These are phyloP conservation scores for Diadegma fenestrale DNA, from an alignment of 2,888 invertebrate species.

Conservation along the genomic window DNA sequence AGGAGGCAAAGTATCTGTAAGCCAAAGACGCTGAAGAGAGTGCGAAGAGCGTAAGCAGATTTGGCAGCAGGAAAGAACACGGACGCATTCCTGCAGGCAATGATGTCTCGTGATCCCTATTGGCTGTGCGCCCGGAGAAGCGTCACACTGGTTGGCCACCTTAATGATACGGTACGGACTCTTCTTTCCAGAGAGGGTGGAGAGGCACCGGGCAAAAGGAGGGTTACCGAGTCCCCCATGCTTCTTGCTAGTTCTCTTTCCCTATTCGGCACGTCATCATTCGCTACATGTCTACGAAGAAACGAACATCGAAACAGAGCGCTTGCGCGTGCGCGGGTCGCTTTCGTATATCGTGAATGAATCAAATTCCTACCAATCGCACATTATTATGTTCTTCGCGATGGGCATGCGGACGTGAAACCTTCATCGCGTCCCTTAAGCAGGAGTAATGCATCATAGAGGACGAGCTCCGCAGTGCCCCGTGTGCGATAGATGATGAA, in stretches of 20 bases:
- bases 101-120: conserved; percentile 79
- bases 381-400: background rate
- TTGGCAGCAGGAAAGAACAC: conserved; percentile 67
- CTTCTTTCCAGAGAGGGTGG: conserved; percentile 51
- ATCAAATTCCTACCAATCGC: conserved; percentile 11
- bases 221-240: conserved; percentile 75
- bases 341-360: conserved; percentile 38
- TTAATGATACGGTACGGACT: conserved; percentile 82
- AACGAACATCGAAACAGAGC: background rate
- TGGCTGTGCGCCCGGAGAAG: conserved; percentile 80
- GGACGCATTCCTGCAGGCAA: conserved; percentile 79
- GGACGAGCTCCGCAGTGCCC: background rate
- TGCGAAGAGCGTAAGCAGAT: conserved; percentile 45
- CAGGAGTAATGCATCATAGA: background rate
- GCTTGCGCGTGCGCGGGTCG: conserved; percentile 52
- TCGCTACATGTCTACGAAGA: conserved; percentile 57
- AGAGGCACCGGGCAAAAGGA: conserved; percentile 62
- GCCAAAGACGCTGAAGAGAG: conserved; percentile 34
- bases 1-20: conserved; percentile 39
- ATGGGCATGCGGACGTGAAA: background rate
- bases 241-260: conserved; percentile 67
- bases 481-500: background rate
- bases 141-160: conserved; percentile 84
- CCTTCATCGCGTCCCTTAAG: background rate
- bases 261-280: conserved; percentile 69